phyloP scores from a whole-genome alignment of 2,888 invertebrate genomes.

The Caenorhabditis imperialis region DNA sequence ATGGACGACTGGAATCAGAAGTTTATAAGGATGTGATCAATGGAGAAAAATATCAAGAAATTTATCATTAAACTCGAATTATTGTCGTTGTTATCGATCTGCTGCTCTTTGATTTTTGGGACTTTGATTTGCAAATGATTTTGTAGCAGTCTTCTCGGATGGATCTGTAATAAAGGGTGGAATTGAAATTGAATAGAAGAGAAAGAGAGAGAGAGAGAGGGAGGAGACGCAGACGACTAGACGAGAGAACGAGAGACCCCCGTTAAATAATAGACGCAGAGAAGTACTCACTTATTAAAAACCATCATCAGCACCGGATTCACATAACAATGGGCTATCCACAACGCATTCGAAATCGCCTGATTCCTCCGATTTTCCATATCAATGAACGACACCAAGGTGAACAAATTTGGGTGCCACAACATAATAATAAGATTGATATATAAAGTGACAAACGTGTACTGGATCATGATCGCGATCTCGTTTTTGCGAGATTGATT shows the following conservation, averaged over 20 bases:
- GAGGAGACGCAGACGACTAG: no score
- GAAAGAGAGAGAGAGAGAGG: no score
- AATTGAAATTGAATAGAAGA: no score
- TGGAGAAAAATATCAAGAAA: conserved; percentile 25
- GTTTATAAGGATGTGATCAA: conserved; percentile 14
- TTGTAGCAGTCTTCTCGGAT: no score
- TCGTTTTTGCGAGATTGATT: conserved; percentile 25
- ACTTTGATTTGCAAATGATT: no score
- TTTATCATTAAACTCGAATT: no score
- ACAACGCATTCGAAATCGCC: conserved; percentile 10
- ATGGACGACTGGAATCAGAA: conserved; percentile 12
- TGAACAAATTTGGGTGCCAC: conserved; percentile 40
- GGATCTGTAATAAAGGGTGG: no score
- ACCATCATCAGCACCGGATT: conserved; percentile 32
- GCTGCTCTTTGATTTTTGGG: no score
- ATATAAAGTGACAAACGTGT: conserved; percentile 44
- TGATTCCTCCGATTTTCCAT: conserved; percentile 18
- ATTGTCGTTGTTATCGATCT: no score
- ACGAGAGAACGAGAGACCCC: no score
- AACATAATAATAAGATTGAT: conserved; percentile 32
- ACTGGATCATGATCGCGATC: conserved; percentile 43
- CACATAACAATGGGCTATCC: conserved; percentile 37
- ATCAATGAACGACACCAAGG: conserved; percentile 18
- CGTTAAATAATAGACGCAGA: no score
- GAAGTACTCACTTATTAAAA: conserved; percentile 25